A percentile compares a stretch with the other conserved stretches of the same genome.
Evolutionary conservation across 2,888 invertebrate genomes (phyloP).

Genomic region (Drosophila silvestris): DNA sequence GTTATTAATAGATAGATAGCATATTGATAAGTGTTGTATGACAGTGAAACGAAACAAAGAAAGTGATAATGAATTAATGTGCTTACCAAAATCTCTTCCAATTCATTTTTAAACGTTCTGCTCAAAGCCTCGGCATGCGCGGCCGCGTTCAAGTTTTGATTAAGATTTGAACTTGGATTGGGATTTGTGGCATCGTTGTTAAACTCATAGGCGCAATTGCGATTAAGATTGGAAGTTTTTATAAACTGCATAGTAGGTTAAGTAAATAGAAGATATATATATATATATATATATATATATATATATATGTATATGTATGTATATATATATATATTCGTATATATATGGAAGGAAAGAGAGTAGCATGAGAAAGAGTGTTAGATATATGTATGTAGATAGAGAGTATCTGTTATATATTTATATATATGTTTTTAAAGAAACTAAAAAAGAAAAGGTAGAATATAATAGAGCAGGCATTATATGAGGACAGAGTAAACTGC

Average conservation of each 20-base stretch:
- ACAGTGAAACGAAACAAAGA: conserved; percentile 6
- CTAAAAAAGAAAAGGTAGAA: background rate
- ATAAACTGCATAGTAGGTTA: conserved; percentile 75
- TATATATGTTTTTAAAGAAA: background rate
- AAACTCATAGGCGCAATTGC: conserved; percentile 81
- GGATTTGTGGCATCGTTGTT: conserved; percentile 73
- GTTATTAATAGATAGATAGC: background rate
- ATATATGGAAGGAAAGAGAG: conserved; percentile 34
- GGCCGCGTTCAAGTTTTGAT: conserved; percentile 69
- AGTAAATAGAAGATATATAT: conserved; percentile 57
- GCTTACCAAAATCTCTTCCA: conserved; percentile 81
- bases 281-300: background rate
- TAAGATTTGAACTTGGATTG: conserved; percentile 70
- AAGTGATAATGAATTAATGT: conserved; percentile 33
- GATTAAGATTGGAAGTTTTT: conserved; percentile 82
- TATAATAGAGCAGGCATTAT: conserved; percentile 1
- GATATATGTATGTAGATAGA: conserved; percentile 8
- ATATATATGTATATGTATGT: too few relatives aligned
- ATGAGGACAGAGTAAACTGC: background rate
- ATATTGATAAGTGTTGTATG: conserved; percentile 13
- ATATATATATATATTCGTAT: background rate
- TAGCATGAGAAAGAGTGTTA: conserved; percentile 15
- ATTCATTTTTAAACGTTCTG: conserved; percentile 80
- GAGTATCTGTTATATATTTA: conserved; percentile 4
- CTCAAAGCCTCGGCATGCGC: conserved; percentile 77